These are phyloP conservation scores for Fulica atra DNA, from an alignment of 2,113 vertebrate genomes.

Conservation along the genomic window DNA sequence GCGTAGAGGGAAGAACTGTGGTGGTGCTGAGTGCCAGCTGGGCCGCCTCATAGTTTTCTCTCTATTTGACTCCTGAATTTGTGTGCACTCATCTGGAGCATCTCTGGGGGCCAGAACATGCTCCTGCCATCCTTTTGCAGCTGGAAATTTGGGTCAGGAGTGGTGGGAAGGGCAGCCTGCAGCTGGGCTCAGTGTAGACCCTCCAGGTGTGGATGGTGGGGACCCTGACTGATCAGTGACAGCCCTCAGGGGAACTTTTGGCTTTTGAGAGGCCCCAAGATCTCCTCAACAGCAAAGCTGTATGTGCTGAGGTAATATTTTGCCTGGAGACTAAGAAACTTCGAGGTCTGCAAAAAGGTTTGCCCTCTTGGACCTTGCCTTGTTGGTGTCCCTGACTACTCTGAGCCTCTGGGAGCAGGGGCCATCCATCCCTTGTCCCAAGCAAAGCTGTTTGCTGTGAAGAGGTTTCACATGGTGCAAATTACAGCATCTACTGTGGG, in stretches of 20 bases:
- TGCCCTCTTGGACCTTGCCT: neutral
- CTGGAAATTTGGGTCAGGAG: neutral
- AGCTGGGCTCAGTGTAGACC: fast-evolving
- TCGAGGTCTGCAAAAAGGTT: neutral
- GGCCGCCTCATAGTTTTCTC: neutral
- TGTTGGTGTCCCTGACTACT: neutral
- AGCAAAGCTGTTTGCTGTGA: neutral
- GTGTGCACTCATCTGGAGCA: neutral
- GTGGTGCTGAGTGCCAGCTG: neutral
- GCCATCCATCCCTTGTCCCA: neutral
- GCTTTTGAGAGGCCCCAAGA: neutral
- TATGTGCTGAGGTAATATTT: neutral
- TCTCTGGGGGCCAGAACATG: neutral
- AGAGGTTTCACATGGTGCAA: fast-evolving
- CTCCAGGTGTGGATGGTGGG: neutral
- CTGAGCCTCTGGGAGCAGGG: neutral
- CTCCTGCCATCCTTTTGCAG: neutral
- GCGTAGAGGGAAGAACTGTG: fast-evolving
- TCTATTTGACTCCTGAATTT: neutral
- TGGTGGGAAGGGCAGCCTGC: neutral
- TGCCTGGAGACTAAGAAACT: neutral
- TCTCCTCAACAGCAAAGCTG: neutral
- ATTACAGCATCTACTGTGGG: neutral
- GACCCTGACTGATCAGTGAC: neutral
- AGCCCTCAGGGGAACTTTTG: neutral